A percentile compares a stretch with the other conserved stretches of the same genome.
Evolutionary conservation across 2,113 vertebrate species (phyloP).

Genomic region (Condylura cristata): DNA sequence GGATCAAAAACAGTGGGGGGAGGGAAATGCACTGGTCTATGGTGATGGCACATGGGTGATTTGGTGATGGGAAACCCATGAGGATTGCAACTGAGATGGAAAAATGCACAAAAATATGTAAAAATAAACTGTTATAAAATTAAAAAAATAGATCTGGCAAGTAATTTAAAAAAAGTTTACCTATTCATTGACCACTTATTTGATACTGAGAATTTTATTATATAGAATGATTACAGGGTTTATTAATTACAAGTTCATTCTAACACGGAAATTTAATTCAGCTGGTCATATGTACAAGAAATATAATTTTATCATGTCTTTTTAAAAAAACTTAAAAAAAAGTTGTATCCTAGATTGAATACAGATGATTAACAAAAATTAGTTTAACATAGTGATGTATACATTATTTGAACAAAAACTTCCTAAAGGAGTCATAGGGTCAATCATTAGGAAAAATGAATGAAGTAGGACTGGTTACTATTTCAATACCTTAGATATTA

Average conservation of each 20-base stretch:
- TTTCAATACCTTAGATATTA: slow-evolving; percentile 20
- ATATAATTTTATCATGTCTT: neutral
- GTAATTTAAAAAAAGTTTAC: neutral
- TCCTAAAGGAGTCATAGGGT: neutral
- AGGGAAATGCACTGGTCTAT: no score
- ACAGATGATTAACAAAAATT: slow-evolving; percentile 31
- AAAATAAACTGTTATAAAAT: no score
- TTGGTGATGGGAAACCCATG: no score
- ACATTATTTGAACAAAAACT: slow-evolving; percentile 32
- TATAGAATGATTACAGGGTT: neutral
- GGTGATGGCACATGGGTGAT: no score
- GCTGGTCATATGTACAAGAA: slow-evolving; percentile 15
- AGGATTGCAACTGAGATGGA: no score
- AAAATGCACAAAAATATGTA: no score
- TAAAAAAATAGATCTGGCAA: slow-evolving; percentile 18
- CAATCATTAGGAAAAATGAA: neutral
- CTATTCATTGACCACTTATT: slow-evolving; percentile 23
- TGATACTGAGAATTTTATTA: slow-evolving; percentile 29
- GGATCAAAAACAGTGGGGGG: no score
- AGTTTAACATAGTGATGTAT: slow-evolving; percentile 28
- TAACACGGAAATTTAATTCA: slow-evolving; percentile 39
- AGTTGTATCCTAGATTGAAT: slow-evolving; percentile 30
- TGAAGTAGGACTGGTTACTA: neutral
- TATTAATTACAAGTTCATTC: slow-evolving; percentile 52
- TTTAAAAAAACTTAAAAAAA: slow-evolving; percentile 35